These are phyloP conservation scores for Otocyon megalotis DNA, from an alignment of 2,113 vertebrate genomes.

Conservation along the genomic window DNA sequence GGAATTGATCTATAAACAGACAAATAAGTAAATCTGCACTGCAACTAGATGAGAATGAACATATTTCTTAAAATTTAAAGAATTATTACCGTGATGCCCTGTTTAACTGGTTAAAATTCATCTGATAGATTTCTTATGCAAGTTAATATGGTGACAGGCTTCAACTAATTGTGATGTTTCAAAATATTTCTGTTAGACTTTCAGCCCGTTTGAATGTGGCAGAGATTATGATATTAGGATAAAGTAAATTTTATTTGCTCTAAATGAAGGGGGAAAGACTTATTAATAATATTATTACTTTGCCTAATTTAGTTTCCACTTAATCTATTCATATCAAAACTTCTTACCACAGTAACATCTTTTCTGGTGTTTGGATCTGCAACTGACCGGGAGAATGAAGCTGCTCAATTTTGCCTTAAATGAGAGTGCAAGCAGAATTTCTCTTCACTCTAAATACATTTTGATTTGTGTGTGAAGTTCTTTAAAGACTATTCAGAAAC, in stretches of 20 bases:
- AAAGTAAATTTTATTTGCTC: neutral
- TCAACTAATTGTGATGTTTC: neutral
- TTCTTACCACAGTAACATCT: neutral
- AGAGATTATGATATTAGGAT: neutral
- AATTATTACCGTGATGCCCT: conserved; percentile 13
- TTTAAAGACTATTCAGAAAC: neutral
- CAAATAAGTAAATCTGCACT: conserved; percentile 30
- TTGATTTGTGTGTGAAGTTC: neutral
- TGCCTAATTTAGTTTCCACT: neutral
- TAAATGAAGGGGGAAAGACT: neutral
- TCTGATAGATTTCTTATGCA: neutral
- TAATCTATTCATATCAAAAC: neutral
- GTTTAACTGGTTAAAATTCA: conserved; percentile 43
- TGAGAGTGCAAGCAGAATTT: neutral
- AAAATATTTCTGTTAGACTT: neutral
- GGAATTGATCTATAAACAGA: conserved; percentile 53
- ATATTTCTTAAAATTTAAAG: conserved; percentile 60
- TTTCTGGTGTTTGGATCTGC: neutral
- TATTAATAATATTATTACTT: neutral
- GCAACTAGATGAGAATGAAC: conserved; percentile 44
- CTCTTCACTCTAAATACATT: neutral
- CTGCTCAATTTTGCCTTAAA: neutral
- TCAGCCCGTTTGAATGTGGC: neutral
- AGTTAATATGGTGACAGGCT: neutral
- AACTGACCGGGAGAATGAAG: neutral